These are phyloP conservation scores for Perodicticus potto DNA, from an alignment of 2,797 vertebrate genomes.

Conservation along the genomic window DNA sequence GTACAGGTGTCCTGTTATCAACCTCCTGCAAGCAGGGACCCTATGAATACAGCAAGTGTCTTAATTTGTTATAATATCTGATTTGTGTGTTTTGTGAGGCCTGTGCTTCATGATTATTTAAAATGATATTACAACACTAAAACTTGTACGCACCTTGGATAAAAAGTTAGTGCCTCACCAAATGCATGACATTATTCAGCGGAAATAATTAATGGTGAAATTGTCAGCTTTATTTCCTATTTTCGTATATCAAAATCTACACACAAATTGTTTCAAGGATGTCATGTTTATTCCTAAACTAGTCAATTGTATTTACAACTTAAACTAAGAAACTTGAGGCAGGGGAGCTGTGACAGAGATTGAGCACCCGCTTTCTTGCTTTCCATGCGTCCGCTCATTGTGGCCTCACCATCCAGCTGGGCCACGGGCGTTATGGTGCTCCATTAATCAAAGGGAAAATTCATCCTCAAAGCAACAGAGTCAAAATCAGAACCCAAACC, in stretches of 20 bases:
- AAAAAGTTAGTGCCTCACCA: conserved; percentile 22
- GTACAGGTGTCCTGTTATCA: neutral
- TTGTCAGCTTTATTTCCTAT: conserved; percentile 25
- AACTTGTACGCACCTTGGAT: neutral
- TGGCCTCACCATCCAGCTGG: neutral
- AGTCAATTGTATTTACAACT: neutral
- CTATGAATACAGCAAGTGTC: neutral
- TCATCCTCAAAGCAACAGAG: neutral
- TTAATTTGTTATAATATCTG: neutral
- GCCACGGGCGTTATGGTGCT: neutral
- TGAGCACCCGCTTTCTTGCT: fast-evolving
- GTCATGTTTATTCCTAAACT: neutral
- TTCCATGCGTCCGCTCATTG: neutral
- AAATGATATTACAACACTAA: neutral
- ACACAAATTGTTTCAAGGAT: conserved; percentile 28
- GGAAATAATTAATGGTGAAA: conserved; percentile 34
- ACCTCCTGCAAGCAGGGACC: neutral
- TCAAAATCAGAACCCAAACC: conserved; percentile 46
- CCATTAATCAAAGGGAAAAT: neutral
- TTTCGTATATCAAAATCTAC: conserved; percentile 39
- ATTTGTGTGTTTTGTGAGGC: neutral
- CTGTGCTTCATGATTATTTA: neutral
- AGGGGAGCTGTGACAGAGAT: fast-evolving
- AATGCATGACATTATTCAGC: neutral
- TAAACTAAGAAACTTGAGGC: neutral